Evolutionary conservation across 2,888 invertebrate species (phyloP).

Genomic region (Epirrita christyi): DNA sequence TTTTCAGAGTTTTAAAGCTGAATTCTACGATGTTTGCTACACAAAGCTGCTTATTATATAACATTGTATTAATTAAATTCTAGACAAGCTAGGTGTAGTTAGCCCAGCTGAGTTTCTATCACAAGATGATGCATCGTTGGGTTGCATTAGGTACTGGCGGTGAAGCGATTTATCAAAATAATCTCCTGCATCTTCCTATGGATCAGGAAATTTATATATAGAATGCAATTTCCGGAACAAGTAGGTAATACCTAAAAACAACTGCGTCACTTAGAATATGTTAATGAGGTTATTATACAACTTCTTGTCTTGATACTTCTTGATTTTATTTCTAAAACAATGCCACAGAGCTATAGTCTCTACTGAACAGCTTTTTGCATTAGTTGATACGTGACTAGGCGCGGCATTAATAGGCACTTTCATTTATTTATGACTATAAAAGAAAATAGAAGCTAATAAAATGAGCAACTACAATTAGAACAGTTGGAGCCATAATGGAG

Average conservation of each 20-base stretch:
- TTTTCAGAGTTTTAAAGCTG: neutral
- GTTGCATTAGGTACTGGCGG: neutral
- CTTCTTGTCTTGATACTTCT: too few species aligned
- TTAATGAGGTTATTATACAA: too few species aligned
- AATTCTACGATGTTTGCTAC: neutral
- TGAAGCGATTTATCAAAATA: conserved; percentile 15
- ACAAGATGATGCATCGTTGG: conserved; percentile 14
- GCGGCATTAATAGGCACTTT: neutral
- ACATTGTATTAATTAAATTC: too few species aligned
- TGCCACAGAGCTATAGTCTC: too few species aligned
- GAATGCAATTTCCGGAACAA: too few species aligned
- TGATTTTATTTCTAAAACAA: too few species aligned
- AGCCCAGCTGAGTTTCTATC: neutral
- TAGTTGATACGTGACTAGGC: too few species aligned
- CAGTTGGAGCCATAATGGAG: neutral
- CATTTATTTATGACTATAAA: neutral
- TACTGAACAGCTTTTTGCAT: too few species aligned
- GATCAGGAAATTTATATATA: conserved; percentile 3
- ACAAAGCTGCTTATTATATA: too few species aligned
- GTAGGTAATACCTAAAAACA: too few species aligned
- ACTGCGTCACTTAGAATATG: too few species aligned
- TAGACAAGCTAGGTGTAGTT: neutral
- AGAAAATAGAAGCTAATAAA: neutral
- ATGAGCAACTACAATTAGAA: neutral
- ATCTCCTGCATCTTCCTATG: conserved; percentile 1